Conservation (phyloP, 1,140 invertebrate genomes). For the Eupeodes corollae region DNA sequence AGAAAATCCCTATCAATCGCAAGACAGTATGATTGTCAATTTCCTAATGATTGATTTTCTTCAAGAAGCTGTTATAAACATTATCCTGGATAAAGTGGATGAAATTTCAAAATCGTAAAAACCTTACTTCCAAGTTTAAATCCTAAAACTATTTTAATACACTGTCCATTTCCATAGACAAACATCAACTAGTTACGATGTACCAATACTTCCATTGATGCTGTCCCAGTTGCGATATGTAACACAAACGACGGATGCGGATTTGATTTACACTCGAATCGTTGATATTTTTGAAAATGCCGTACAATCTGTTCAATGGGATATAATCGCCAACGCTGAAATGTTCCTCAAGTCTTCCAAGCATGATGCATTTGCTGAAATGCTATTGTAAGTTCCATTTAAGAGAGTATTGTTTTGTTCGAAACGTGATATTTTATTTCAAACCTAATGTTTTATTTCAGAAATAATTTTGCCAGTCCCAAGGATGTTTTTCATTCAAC, state of each 20-base stretch:
- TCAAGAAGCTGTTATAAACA: constrained; percentile 34
- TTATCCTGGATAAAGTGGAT: constrained; percentile 36
- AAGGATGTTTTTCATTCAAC: constrained; percentile 21
- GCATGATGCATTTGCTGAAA: constrained; percentile 28
- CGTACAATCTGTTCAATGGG: constrained; percentile 12
- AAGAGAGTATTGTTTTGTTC: too few species aligned
- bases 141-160: background rate
- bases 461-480: constrained; percentile 21
- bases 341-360: constrained; percentile 23
- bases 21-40: constrained; percentile 39
- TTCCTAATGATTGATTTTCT: constrained; percentile 38
- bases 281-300: constrained; percentile 21
- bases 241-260: constrained; percentile 18
- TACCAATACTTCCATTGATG: constrained; percentile 23
- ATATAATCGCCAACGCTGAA: constrained; percentile 26
- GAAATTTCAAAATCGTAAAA: constrained; percentile 17
- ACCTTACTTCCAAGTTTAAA: background rate
- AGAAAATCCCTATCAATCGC: constrained; percentile 29
- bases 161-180: background rate
- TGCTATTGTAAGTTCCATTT: constrained; percentile 19
- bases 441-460: constrained; percentile 4
- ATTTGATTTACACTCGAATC: constrained; percentile 21
- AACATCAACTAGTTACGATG: constrained; percentile 6
- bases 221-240: constrained; percentile 28
- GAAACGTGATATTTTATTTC: too few species aligned